These are phyloP conservation scores for Portunus trituberculatus DNA, from an alignment of 1,140 invertebrate species.

Conservation along the genomic window DNA sequence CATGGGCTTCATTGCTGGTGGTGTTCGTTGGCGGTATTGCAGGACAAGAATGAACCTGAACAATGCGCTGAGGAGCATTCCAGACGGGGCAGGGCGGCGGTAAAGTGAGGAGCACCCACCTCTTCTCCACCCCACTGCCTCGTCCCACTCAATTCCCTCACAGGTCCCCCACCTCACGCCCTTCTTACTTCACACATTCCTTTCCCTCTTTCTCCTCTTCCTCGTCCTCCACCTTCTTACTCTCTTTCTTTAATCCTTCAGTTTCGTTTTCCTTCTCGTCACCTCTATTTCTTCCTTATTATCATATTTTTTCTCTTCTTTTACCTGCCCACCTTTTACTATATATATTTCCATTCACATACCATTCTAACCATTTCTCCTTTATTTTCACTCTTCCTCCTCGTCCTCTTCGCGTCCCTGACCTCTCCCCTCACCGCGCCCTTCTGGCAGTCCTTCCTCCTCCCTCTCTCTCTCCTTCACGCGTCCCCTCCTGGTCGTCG, in stretches of 20 bases:
- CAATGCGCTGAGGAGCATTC: constrained; percentile 30
- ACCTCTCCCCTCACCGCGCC: neutral
- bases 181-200: too few relatives aligned
- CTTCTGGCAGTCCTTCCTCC: neutral
- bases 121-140: neutral
- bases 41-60: constrained; percentile 41
- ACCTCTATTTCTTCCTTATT: neutral
- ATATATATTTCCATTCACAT: too few relatives aligned
- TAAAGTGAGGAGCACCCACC: neutral
- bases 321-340: neutral
- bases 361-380: too few relatives aligned
- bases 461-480: neutral
- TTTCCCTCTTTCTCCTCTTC: neutral
- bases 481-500: neutral
- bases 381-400: too few relatives aligned
- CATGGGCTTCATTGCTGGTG: constrained; percentile 30
- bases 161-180: neutral
- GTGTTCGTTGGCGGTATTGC: neutral
- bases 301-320: neutral
- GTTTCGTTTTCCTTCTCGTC: neutral
- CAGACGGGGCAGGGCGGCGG: neutral
- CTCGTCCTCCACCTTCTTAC: neutral
- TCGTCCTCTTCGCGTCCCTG: neutral
- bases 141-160: neutral
- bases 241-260: neutral